These are phyloP conservation scores for Cichladusa arquata DNA, from an alignment of 2,113 vertebrate genomes.

Conservation along the genomic window DNA sequence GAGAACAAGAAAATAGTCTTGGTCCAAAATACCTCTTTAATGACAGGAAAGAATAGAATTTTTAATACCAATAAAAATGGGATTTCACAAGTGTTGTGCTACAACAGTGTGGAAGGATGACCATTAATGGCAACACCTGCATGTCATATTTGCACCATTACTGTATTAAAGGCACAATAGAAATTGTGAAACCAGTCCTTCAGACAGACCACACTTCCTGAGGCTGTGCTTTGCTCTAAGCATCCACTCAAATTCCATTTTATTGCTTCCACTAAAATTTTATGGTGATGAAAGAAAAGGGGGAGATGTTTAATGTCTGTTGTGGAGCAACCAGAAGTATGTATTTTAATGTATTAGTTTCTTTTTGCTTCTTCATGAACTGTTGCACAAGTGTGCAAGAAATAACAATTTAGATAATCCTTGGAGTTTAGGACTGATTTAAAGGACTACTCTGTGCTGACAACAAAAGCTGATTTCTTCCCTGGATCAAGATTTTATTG, in stretches of 20 bases:
- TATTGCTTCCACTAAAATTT: neutral
- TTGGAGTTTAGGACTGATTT: neutral
- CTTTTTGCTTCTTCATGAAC: neutral
- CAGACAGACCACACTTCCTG: neutral
- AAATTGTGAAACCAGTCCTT: neutral
- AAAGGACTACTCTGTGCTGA: neutral
- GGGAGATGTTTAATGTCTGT: accelerated
- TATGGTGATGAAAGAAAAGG: neutral
- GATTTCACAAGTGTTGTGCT: slow-evolving; percentile 3
- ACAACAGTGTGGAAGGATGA: neutral
- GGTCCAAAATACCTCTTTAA: neutral
- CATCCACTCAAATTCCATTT: neutral
- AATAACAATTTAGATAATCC: neutral
- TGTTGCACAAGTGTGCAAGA: neutral
- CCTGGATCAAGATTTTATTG: neutral
- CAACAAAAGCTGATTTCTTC: neutral
- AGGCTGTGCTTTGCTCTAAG: neutral
- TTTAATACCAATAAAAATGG: neutral
- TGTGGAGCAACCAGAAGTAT: neutral
- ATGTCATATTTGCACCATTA: neutral
- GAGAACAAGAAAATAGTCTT: neutral
- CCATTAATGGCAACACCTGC: neutral
- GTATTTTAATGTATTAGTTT: neutral
- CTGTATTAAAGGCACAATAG: neutral
- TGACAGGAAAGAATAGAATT: neutral